These are phyloP conservation scores for Gari tellinella DNA, from an alignment of 2,888 invertebrate genomes.

Conservation along the genomic window DNA sequence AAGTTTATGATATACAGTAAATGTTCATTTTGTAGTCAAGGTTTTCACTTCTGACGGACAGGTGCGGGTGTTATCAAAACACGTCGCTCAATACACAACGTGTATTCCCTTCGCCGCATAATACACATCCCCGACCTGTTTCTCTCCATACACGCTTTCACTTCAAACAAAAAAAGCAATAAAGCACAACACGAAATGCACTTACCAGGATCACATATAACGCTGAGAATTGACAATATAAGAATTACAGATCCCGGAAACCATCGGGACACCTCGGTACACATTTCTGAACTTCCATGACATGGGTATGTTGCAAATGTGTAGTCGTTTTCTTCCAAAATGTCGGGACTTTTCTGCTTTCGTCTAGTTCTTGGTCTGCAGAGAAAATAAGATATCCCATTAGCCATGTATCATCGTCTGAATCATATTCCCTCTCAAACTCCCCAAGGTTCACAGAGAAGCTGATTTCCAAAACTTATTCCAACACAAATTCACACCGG, in stretches of 20 bases:
- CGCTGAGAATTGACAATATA: conserved; percentile 25
- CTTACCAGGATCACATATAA: conserved; percentile 28
- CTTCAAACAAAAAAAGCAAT: neutral
- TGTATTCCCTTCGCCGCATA: conserved; percentile 3
- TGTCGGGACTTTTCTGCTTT: conserved; percentile 50
- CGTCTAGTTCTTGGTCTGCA: conserved; percentile 47
- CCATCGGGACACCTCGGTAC: conserved; percentile 33
- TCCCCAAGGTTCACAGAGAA: conserved; percentile 4
- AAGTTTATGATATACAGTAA: too few relatives aligned
- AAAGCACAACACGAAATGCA: neutral
- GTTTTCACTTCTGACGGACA: too few relatives aligned
- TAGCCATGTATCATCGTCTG: conserved; percentile 64
- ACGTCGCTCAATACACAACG: neutral
- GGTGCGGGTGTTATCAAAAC: too few relatives aligned
- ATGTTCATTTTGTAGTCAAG: too few relatives aligned
- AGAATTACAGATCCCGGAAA: conserved; percentile 33
- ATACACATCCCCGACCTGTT: conserved; percentile 3
- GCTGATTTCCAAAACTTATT: neutral
- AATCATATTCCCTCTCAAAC: conserved; percentile 11
- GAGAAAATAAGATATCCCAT: conserved; percentile 54
- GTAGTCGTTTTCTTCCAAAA: conserved; percentile 48
- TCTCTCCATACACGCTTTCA: neutral
- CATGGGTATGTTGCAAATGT: conserved; percentile 36
- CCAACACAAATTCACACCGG: neutral
- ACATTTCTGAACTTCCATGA: conserved; percentile 58